Base-by-base conservation (phyloP, 2,888 invertebrate genomes). In the Heliconius sara region DNA sequence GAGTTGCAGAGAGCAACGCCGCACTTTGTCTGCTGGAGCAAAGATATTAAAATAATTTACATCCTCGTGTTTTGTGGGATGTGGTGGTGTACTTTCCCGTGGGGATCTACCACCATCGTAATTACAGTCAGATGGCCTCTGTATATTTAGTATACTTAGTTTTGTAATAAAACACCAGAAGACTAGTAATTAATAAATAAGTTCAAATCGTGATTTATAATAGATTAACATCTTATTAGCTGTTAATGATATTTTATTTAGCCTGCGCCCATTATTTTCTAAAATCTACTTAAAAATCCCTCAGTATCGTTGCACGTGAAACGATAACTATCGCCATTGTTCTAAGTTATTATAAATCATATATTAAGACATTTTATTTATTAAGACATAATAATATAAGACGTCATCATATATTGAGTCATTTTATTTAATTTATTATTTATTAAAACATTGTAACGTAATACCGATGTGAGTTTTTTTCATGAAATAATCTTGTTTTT, bases 321-420 rank as follows among this genome's bases (percentile, higher is more conserved):
- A 22, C 16, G 79, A 77, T 75, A 79, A 60, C 79, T 66, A 79
- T 80, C 81, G 63, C 79, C 76, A 81, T 81, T 81, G 81, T 81
- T 47, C 72, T 27, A 25, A 25, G 68, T 71, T 63, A 25, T 22
- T 76, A 78, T 81, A 81, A 80, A 75, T 81, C 79, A 81, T 81
- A 73, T 78, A 27, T 34, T 16, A 39, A 39, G 34, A 39, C 34
- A 39, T 39, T 39, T 67, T 76, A 81, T 78, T 81, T 79, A 81
- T 80, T 30, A 77, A 68, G 7, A 65, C 30, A 79, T 81, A 0
- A 34, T 34, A 34, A 34, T 34, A 34, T 34, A 34, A 34, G 34
- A 34, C 34, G 34, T 34, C 78, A 75, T 81, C 79, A 81, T 81
- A 73, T 78, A 27, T 34, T 22, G 27, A 34, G 34, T 9, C 34